Evolutionary conservation across 2,113 vertebrate genomes (phyloP), one percentile per base, ranked within the genome.

Genomic region (Malurus melanocephalus): DNA sequence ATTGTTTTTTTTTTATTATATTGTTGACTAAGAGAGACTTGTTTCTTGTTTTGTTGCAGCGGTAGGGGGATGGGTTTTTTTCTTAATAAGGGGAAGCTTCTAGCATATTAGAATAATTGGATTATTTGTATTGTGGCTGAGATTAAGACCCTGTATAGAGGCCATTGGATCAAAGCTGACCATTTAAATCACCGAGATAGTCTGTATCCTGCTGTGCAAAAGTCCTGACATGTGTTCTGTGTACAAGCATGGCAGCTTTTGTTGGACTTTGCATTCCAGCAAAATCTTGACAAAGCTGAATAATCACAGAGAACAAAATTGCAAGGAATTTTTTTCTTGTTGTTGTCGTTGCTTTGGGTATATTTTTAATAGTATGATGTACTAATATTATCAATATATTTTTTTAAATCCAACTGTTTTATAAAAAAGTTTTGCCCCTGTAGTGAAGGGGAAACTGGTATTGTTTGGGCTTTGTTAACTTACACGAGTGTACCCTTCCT

Each of bases 241-340:
- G 24, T 43, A 2, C 61, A 51, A 61, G 67, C 55, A 8, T 28
- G 69, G 56, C 85, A 80, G 82, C 85, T 82, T 92, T 94, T 91
- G 64, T 52, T 85, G 75, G 56, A 65, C 80, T 96, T 87, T 85
- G 76, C 67, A 18, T 88, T 72, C 92, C 59, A 88, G 92, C 51
- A 87, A 83, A 61, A 48, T 61, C 74, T 66, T 74, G 43, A 62
- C 60, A 72, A 79, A 90, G 69, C 75, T 26, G 48, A 84, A 55
- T 33, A 85, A 42, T 62, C 35, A 66, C 42, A 48, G 45, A 59
- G 28, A 64, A 30, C 35, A 32, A 64, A 77, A 40, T 49, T 71
- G 57, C 16, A 21, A 61, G n/a, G n/a, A 9, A 1, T 13, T 35
- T 23, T 8, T n/a, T n/a, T n/a, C n/a, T n/a, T n/a, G n/a, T 62